A percentile compares a stretch with the other conserved stretches of the same genome.
Conservation (phyloP, 35 echinoderm and acorn worm genomes). For the Diadema setosum region DNA sequence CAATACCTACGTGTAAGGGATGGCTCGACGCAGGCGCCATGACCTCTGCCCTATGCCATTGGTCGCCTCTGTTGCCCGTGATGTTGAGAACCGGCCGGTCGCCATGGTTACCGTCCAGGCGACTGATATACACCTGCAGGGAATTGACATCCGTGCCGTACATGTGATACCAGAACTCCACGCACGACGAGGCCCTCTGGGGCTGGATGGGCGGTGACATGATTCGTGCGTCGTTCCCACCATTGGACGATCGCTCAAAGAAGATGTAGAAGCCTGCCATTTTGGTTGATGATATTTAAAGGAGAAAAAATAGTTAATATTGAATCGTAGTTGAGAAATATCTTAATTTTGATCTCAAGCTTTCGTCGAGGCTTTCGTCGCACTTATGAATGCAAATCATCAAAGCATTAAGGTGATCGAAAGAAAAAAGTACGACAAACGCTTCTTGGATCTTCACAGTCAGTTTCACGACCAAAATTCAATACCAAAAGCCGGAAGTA, state of each 20-base stretch:
- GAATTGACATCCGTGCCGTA: conserved; percentile 68
- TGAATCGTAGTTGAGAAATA: too few species aligned
- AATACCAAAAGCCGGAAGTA: too few species aligned
- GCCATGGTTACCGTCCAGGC: not conserved
- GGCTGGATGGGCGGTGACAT: conserved; percentile 26
- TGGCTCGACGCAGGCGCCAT: not conserved
- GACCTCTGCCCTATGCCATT: conserved; percentile 64
- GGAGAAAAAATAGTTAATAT: too few species aligned
- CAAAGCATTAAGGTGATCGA: too few species aligned
- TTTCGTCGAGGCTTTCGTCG: too few species aligned
- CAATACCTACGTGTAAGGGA: conserved; percentile 18
- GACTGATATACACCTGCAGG: conserved; percentile 60
- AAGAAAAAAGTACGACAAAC: too few species aligned
- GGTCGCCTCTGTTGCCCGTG: conserved; percentile 50
- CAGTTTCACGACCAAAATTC: too few species aligned
- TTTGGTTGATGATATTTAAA: too few species aligned
- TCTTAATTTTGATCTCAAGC: too few species aligned
- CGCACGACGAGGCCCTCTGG: conserved; percentile 38
- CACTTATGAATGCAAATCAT: too few species aligned
- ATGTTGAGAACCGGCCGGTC: conserved; percentile 10
- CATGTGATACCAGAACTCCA: conserved; percentile 97
- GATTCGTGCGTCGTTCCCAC: conserved; percentile 33
- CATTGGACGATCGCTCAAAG: not conserved
- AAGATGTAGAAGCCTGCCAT: conserved; percentile 44
- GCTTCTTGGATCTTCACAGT: too few species aligned